Base-by-base conservation (phyloP, 2,888 invertebrate species). In the Clistopyga incitator region DNA sequence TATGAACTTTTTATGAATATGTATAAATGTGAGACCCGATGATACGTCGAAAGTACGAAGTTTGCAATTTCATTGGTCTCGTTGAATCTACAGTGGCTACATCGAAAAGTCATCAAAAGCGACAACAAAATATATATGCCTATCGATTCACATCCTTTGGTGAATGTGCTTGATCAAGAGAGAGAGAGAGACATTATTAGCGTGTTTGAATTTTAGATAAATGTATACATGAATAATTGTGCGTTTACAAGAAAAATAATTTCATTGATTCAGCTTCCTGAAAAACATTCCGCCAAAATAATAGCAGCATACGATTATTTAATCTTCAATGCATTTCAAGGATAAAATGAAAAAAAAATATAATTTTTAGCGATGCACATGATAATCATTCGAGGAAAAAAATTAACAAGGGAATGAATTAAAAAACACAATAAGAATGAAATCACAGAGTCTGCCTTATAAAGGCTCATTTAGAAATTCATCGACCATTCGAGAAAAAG, bases 401-500 rank as follows among this genome's bases (percentile, higher is more conserved):
- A 47, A 29, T 50, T 59, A 67, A 79, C 68, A 68, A 54, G 38
- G 68, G 68, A 54, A 64, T 54, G 72, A 64, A 61, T 52, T 13
- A 15, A 50, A 59, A 72, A 67, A 70, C 52, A 1, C 34, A 29
- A 79, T 67, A 83, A 77, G 84, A 85, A 84, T 83, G 81, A 85
- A 84, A 86, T 86, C 86, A 85, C 86, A 85, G 84, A 84, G 77
- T 84, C 56, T 50, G 80, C 81, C 81, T 84, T 77, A 42, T 61
- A 47, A 85, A 82, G 84, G 77, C 68, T 79, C 52, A 71, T 75
- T 78, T 81, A 79, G 56, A 75, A 85, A 79, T 79, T 82, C 54
- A 82, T 82, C 52, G 76, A 59, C 75, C 25, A 50, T 78, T 70
- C 50, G 74, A 67, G 64, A 47, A 74, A 29, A 38, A 52, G 45